phyloP scores from a whole-genome alignment of 2,113 vertebrate species.

The Misgurnus anguillicaudatus region DNA sequence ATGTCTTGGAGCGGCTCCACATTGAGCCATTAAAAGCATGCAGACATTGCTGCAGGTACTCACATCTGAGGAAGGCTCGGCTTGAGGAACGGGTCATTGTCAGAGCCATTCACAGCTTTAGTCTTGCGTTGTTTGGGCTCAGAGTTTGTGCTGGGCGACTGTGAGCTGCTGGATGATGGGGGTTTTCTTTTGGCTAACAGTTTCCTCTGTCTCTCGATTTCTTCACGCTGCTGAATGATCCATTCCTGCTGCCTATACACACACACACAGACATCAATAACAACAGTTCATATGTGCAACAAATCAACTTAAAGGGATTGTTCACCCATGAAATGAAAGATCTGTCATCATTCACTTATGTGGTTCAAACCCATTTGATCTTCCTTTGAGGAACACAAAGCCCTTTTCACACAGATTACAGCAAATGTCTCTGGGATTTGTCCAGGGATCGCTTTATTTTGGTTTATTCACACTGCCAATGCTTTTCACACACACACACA shows the following conservation, averaged over 20 bases:
- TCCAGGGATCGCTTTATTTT: no score
- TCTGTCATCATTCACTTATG: neutral
- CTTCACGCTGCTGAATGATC: slow-evolving; percentile 98
- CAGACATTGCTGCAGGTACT: slow-evolving; percentile 63
- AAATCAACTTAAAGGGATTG: neutral
- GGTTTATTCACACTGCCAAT: no score
- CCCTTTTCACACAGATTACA: neutral
- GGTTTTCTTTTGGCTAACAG: slow-evolving; percentile 97
- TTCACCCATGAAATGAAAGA: neutral
- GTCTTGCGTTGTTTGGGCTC: slow-evolving; percentile 99
- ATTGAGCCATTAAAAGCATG: neutral
- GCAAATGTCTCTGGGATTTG: no score
- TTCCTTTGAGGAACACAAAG: neutral
- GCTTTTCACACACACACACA: no score
- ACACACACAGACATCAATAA: slow-evolving; percentile 50
- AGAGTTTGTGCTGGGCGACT: slow-evolving; percentile 91
- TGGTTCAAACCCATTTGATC: neutral
- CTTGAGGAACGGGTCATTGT: slow-evolving; percentile 98
- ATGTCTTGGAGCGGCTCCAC: neutral
- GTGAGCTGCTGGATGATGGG: slow-evolving; percentile 89
- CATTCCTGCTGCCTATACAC: slow-evolving; percentile 91
- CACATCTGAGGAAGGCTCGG: slow-evolving; percentile 98
- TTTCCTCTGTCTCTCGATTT: slow-evolving; percentile 98
- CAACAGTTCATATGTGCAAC: neutral
- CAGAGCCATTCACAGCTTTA: slow-evolving; percentile 97